phyloP scores from a whole-genome alignment of 2,888 invertebrate species.

The Nycteola revayana region DNA sequence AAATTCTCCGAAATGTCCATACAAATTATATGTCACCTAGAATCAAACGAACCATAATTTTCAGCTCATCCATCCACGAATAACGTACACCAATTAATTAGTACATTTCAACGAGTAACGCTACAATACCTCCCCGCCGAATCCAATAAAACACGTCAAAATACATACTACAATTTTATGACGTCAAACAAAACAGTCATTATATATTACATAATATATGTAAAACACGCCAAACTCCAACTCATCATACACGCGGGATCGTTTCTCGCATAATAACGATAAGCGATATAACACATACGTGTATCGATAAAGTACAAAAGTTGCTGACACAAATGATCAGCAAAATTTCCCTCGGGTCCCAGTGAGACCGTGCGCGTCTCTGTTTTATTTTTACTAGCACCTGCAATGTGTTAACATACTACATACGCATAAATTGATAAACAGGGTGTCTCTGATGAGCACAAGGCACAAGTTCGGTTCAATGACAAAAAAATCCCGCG shows the following conservation, averaged over 20 bases:
- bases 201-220: too few species aligned
- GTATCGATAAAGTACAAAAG: conserved; percentile 44
- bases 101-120: too few species aligned
- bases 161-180: too few species aligned
- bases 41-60: too few species aligned
- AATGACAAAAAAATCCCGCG: conserved; percentile 50
- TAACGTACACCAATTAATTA: too few species aligned
- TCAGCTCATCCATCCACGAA: too few species aligned
- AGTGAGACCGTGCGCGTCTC: conserved; percentile 32
- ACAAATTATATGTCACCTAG: too few species aligned
- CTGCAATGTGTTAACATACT: conserved; percentile 40
- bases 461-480: conserved; percentile 34
- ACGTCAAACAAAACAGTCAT: too few species aligned
- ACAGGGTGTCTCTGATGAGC: conserved; percentile 34
- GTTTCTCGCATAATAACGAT: conserved; percentile 23
- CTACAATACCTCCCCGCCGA: too few species aligned
- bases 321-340: conserved; percentile 53
- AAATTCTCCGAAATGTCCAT: too few species aligned
- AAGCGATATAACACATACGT: conserved; percentile 26
- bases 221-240: too few species aligned
- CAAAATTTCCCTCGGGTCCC: conserved; percentile 47
- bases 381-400: conserved; percentile 45
- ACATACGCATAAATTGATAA: conserved; percentile 44
- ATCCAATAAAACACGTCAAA: too few species aligned
- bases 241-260: conserved; percentile 14